phyloP scores from a whole-genome alignment of 1,140 invertebrate genomes.

The Lasioglossum albipes region DNA sequence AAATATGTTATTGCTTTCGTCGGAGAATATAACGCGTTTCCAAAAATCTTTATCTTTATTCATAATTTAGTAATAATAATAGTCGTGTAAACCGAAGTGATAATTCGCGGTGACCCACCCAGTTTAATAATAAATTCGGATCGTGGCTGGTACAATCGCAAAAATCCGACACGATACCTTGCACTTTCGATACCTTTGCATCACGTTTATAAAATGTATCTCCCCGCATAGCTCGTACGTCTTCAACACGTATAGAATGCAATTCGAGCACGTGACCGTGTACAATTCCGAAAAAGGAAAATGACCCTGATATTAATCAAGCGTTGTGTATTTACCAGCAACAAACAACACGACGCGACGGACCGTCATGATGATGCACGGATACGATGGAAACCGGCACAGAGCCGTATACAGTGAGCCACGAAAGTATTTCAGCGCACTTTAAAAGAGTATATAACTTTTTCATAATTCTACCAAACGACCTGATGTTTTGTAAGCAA shows the following conservation, averaged over 20 bases:
- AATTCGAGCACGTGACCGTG: not conserved
- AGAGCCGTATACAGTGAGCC: no score
- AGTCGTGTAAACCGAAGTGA: no score
- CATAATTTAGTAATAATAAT: no score
- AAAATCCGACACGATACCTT: not conserved
- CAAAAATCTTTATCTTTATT: no score
- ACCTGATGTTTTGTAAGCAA: no score
- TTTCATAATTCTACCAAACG: no score
- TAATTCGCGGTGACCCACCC: no score
- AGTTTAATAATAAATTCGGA: not conserved
- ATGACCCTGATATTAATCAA: slow-evolving; percentile 47
- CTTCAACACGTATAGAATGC: no score
- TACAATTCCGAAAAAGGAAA: slow-evolving; percentile 22
- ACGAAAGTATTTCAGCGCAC: no score
- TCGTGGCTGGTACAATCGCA: not conserved
- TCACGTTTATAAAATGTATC: not conserved
- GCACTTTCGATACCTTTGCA: not conserved
- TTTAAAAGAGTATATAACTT: no score
- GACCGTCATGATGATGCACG: slow-evolving; percentile 35
- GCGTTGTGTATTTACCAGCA: slow-evolving; percentile 46
- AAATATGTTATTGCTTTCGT: no score
- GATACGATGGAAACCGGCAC: slow-evolving; percentile 20
- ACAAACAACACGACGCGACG: slow-evolving; percentile 44
- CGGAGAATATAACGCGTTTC: no score
- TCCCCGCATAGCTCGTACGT: not conserved